Percentiles rank a stretch among this genome's conserved stretches.
These are phyloP conservation scores for Otolemur crassicaudatus DNA, from an alignment of 2,797 vertebrate species.

Conservation along the genomic window DNA sequence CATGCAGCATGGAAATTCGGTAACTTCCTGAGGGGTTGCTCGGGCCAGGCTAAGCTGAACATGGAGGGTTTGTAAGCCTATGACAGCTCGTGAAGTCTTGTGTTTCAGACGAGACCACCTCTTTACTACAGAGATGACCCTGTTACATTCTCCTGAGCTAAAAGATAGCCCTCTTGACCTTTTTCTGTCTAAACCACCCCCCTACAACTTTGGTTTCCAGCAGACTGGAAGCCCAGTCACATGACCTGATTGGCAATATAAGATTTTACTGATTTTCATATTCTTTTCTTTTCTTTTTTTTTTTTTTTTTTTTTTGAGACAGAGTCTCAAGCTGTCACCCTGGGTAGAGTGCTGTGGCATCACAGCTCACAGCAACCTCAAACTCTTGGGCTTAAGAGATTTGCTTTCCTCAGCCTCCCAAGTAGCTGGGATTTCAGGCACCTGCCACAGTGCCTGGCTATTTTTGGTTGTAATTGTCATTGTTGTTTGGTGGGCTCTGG, in stretches of 20 bases:
- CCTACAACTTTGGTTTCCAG: neutral
- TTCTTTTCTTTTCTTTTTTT: no score
- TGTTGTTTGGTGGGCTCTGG: no score
- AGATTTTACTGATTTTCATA: neutral
- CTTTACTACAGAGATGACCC: neutral
- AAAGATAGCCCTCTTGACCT: neutral
- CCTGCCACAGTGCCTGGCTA: no score
- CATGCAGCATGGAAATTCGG: fast-evolving
- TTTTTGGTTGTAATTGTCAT: no score
- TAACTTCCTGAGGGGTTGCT: neutral
- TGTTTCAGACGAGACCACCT: neutral
- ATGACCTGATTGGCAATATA: neutral
- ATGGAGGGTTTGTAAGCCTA: fast-evolving
- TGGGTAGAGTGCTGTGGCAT: no score
- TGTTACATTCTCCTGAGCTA: fast-evolving
- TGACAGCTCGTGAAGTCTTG: neutral
- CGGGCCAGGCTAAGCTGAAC: no score
- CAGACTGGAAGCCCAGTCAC: neutral
- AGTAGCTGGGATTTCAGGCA: no score
- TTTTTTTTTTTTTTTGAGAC: no score
- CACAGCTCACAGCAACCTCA: no score
- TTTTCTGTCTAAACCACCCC: neutral
- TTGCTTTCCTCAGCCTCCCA: no score
- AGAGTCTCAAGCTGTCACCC: no score
- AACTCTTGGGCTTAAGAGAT: no score